Base-by-base conservation (phyloP, 2,888 invertebrate species). In the Phoenoteleia sp. region DNA sequence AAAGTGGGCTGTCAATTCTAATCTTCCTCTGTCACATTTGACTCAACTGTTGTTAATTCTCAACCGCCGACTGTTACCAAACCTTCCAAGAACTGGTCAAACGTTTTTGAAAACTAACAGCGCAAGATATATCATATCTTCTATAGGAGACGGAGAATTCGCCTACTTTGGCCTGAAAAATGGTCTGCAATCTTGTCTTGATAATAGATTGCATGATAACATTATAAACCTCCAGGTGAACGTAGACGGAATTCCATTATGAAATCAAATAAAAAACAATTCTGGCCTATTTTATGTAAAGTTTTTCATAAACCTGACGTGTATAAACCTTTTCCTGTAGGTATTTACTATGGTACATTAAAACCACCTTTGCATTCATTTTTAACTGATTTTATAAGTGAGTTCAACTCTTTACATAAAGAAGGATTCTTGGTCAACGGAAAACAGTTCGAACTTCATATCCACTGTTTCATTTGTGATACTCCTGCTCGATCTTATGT, bases 401-500 rank as follows among this genome's bases (percentile, higher is more conserved):
- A 87, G 72, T 21, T 84, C 1, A 86, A 86, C 33, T 1, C 69
- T n/a, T 64, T 86, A 17, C 52, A 54, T 9, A 56, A 39, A 9
- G 33, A 79, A 27, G 86, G 83, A 15, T 54, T 86, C 1, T 15
- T 19, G 2, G 60, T 81, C 11, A 4, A 66, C 45, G 72, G 23
- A 3, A 75, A 72, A 9, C 56, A 19, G 0, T 86, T 76, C 33
- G 19, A 75, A 21, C 52, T 85, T n/a, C 0, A 36, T 11, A 33
- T 88, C 11, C 84, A 86, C 67, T 85, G 76, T 29, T 79, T 87
- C 25, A 62, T 81, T 19, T 85, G 82, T 5, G 86, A 87, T 21
- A 77, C 77, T 15, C 87, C 84, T 3, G 86, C 84, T 19, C 77
- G 87, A 25, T 45, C 84, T 33, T 82, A 83, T 17, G 27, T 86